Base-by-base conservation (phyloP, 2,888 invertebrate genomes). In the Buathra laborator region DNA sequence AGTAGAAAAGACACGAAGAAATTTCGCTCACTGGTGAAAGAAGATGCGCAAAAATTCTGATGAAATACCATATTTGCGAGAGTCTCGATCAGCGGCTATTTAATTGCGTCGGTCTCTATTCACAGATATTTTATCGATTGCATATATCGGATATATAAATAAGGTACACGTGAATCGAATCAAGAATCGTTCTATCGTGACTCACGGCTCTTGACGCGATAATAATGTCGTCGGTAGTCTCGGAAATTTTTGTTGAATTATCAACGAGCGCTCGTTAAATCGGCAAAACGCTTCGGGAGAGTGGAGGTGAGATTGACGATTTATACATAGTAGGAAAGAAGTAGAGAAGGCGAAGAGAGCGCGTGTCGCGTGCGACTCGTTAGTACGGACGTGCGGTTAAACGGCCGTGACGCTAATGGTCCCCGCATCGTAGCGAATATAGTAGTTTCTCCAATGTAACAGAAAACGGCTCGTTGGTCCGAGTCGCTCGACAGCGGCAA, bases 281-380 rank as follows among this genome's bases (percentile, higher is more conserved):
- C 64, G 74, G 37, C 37, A 51, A 77, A 85, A 74, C 24, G 76
- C 9, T 59, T 6, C 19, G 43, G 3, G 16, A n/a, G 72, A 48
- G 70, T 46, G 67, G 19, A 44, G 53, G 76, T 43, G 67, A 66
- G 68, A 43, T 53, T 66, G 44, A 59, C 79, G 81, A 84, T 86
- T 86, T 82, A 84, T 78, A 74, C 71, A 77, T 56, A 80, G 76
- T 70, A 53, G 64, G 32, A 44, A 70, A 68, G 80, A 59, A 80
- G 76, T 70, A 53, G 64, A 44, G 51, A 75, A 68, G 80, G 59
- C 68, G 76, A 29, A 77, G 51, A 71, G 74, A 32, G 80, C 74
- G 66, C 86, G 87, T 89, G 84, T 84, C 84, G 84, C 84, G 84
- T 89, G 89, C 89, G 91, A 91, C 93, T 93, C 93, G 93, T 94